Evolutionary conservation across 2,797 vertebrate genomes (phyloP).

Genomic region (Coilia nasus): DNA sequence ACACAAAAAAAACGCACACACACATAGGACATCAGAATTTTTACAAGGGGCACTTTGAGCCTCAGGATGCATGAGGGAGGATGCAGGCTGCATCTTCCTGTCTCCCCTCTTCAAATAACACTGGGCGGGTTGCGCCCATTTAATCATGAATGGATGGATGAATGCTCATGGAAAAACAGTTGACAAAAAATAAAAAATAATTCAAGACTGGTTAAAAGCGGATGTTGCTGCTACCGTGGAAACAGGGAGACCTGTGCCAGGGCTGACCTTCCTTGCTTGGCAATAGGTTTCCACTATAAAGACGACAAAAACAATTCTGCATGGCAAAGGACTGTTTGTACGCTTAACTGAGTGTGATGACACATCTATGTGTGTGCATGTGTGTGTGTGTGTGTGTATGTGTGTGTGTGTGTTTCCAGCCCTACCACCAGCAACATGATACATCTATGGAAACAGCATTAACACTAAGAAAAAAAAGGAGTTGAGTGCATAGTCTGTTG

Average conservation of each 20-base stretch:
- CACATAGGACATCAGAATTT: neutral
- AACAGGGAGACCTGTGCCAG: slow-evolving; percentile 28
- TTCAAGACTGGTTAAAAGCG: slow-evolving; percentile 24
- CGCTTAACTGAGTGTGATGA: neutral
- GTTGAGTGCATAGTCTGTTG: neutral
- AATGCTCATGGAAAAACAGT: slow-evolving; percentile 5
- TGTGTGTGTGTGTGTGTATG: no score
- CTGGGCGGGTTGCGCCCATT: neutral
- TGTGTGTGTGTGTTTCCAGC: neutral
- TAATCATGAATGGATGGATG: slow-evolving; percentile 7
- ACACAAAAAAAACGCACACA: neutral
- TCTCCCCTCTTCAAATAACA: neutral
- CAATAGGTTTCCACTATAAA: neutral
- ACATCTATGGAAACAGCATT: neutral
- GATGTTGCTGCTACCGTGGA: slow-evolving; percentile 32
- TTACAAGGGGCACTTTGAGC: neutral
- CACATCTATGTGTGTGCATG: neutral
- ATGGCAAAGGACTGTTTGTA: neutral
- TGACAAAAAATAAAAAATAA: slow-evolving; percentile 22
- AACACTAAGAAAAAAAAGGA: neutral
- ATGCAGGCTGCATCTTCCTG: neutral
- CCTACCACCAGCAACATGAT: neutral
- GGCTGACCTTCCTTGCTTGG: neutral
- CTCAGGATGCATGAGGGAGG: neutral
- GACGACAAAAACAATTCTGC: neutral